phyloP scores from a whole-genome alignment of 2,113 vertebrate species.

The Noctilio leporinus region DNA sequence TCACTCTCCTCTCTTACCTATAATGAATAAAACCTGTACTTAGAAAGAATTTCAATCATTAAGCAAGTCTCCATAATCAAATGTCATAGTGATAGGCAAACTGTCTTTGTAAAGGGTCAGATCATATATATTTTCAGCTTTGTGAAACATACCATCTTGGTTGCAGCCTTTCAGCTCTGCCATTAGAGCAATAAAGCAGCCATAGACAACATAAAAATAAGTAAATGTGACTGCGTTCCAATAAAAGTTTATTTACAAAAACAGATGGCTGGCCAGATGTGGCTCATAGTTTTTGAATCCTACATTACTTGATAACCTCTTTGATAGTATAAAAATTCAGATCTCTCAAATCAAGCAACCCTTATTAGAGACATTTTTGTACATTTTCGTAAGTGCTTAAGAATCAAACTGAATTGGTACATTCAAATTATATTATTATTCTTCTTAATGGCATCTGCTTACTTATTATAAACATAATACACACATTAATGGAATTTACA shows the following conservation, averaged over 20 bases:
- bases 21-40: background rate
- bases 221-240: background rate
- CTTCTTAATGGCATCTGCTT: background rate
- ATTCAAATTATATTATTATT: background rate
- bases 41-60: conserved; percentile 20
- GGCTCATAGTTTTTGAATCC: background rate
- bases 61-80: background rate
- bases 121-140: background rate
- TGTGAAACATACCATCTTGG: background rate
- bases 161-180: background rate
- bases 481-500: background rate
- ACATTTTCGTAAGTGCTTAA: background rate
- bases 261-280: background rate
- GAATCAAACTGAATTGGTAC: background rate
- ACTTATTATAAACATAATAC: background rate
- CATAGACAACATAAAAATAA: background rate
- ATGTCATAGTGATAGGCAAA: background rate
- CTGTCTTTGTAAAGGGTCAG: background rate
- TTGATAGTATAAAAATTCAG: conserved; percentile 27
- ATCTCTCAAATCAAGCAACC: background rate
- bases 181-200: background rate
- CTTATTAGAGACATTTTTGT: background rate
- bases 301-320: background rate
- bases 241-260: conserved; percentile 25
- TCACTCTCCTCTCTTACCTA: background rate